phyloP scores from a whole-genome alignment of 2,113 vertebrate species.

The Dipodomys stephensi region DNA sequence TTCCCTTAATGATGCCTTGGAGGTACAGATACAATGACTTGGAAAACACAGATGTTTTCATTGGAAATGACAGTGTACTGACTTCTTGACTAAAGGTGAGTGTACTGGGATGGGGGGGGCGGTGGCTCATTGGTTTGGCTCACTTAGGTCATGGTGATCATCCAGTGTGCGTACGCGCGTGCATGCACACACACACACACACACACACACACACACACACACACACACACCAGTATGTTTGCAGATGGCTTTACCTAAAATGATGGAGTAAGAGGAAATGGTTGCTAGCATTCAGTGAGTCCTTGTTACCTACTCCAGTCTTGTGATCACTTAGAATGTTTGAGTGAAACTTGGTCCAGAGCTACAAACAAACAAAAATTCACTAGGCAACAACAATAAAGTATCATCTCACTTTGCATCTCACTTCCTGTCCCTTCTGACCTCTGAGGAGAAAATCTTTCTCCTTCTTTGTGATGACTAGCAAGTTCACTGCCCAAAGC shows the following conservation, averaged over 20 bases:
- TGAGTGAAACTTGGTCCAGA: neutral
- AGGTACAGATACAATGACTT: neutral
- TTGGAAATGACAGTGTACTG: neutral
- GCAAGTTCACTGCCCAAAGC: neutral
- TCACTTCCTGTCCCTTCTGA: neutral
- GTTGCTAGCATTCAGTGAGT: neutral
- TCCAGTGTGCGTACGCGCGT: too few relatives aligned
- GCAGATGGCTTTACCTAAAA: neutral
- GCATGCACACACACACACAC: too few relatives aligned
- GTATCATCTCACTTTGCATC: fast-evolving
- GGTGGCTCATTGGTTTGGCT: neutral
- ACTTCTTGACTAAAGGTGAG: neutral
- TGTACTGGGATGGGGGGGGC: neutral
- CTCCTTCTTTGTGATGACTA: neutral
- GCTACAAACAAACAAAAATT: neutral
- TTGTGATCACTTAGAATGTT: neutral
- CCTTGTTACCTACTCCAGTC: neutral
- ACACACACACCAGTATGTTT: too few relatives aligned
- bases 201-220: too few relatives aligned
- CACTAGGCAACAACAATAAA: fast-evolving
- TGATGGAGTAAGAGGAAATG: neutral
- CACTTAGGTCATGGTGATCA: neutral
- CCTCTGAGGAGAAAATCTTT: neutral
- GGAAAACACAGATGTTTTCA: neutral
- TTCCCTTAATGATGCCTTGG: neutral